These are phyloP conservation scores for Paratilapia polleni DNA, from an alignment of 2,113 vertebrate genomes.

Conservation along the genomic window DNA sequence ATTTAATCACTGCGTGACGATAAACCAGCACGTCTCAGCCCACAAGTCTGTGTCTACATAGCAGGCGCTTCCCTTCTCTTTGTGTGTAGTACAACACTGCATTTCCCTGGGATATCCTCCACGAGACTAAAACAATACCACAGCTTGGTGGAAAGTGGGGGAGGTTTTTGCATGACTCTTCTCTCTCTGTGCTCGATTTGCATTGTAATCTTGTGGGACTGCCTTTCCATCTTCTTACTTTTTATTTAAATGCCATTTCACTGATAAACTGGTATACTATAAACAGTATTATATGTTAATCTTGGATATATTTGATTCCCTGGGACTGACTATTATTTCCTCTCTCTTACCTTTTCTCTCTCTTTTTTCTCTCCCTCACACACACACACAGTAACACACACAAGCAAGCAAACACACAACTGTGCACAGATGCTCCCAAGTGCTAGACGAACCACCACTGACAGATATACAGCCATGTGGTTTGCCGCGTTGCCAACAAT, in stretches of 20 bases:
- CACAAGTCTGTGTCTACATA: constrained; percentile 23
- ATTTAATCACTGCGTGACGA: constrained; percentile 49
- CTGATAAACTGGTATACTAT: neutral
- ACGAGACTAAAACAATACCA: constrained; percentile 54
- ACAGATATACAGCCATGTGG: constrained; percentile 41
- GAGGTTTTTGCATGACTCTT: neutral
- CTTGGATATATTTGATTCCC: neutral
- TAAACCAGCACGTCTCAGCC: constrained; percentile 48
- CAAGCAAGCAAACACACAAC: neutral
- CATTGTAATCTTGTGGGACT: neutral
- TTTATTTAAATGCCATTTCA: constrained; percentile 2
- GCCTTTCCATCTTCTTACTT: neutral
- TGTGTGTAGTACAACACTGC: constrained; percentile 56
- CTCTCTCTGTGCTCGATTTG: neutral
- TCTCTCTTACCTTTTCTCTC: neutral
- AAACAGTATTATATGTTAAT: neutral
- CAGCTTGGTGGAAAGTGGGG: constrained; percentile 46
- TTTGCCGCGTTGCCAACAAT: constrained; percentile 46
- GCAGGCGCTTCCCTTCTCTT: constrained; percentile 61
- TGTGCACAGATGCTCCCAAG: constrained; percentile 11
- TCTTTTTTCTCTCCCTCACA: too few species aligned
- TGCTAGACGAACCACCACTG: constrained; percentile 2
- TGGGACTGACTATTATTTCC: neutral
- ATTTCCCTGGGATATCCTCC: constrained; percentile 75
- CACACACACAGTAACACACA: neutral